Base-by-base conservation (phyloP, 2,888 invertebrate genomes). In the Digitonthophagus gazella region DNA sequence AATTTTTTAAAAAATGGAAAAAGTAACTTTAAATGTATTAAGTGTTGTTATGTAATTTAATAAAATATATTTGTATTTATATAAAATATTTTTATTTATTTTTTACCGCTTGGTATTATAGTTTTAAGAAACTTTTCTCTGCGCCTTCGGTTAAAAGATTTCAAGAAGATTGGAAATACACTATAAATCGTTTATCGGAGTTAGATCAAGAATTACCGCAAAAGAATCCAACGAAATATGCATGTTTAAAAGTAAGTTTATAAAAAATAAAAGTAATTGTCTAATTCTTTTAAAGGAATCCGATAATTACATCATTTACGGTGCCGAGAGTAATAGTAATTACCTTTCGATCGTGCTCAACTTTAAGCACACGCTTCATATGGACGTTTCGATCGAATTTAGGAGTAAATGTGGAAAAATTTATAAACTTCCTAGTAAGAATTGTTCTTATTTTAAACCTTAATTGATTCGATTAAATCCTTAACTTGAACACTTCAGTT, bases 91-190 rank as follows among this genome's bases (percentile, higher is more conserved):
- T 69, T 64, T 57, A n/a, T n/a, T n/a, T n/a, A n/a, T 58, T 54
- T 74, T 75, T 58, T 63, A 82, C n/a, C n/a, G 81, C 78, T 72
- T 76, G 77, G 74, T 78, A 78, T 61, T 79, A 80, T 68, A 71
- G 75, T 0, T 65, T 80, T 3, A 82, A 81, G 73, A 73, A 72
- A 15, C 56, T 74, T n/a, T 73, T 77, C 54, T 78, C 80, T 4
- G 77, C 74, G 63, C 72, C 72, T 2, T 75, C 76, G 3, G 74
- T 81, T 15, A 74, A 73, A 19, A 75, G 72, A 65, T 75, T 77
- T 18, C 78, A 79, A 70, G 66, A 75, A 14, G 74, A 76, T 22
- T 75, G 72, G 20, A 64, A 69, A 19, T 65, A 71, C 19, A 68
- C 69, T 0, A 68, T 74, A 68, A 65, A 69, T 28, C 44, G 72